phyloP scores from a whole-genome alignment of 2,888 invertebrate genomes.

The Sympetrum striolatum region DNA sequence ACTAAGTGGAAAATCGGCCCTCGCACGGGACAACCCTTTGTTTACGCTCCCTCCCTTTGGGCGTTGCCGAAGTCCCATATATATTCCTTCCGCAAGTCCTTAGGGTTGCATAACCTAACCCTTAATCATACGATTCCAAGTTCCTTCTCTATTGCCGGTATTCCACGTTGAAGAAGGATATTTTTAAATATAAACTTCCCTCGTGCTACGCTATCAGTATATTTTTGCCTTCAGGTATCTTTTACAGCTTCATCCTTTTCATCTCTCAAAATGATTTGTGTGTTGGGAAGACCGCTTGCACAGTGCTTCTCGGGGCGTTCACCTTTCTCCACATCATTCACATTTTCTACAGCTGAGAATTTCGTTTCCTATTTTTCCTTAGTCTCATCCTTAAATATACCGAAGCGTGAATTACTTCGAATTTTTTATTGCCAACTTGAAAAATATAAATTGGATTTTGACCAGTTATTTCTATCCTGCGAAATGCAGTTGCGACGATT shows the following conservation, averaged over 20 bases:
- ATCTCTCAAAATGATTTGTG: neutral
- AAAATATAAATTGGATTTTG: no score
- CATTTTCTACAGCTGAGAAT: no score
- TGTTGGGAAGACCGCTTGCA: neutral
- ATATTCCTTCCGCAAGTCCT: neutral
- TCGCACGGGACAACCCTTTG: neutral
- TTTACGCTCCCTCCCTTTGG: neutral
- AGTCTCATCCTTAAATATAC: no score
- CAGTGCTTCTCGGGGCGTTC: neutral
- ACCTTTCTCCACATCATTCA: neutral
- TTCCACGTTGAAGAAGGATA: neutral
- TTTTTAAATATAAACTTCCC: neutral
- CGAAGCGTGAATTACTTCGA: no score
- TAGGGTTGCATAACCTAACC: neutral
- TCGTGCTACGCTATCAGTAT: neutral
- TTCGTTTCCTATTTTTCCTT: no score
- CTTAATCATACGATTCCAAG: neutral
- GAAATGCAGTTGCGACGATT: no score
- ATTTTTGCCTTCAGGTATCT: neutral
- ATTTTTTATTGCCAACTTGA: no score
- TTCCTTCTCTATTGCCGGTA: neutral
- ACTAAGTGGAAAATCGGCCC: constrained; percentile 25
- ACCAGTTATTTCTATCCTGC: no score
- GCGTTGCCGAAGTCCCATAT: neutral
- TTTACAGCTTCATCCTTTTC: neutral